Evolutionary conservation across 1,140 invertebrate genomes (phyloP), one percentile per base, ranked within the genome.

Genomic region (Streblospio benedicti): DNA sequence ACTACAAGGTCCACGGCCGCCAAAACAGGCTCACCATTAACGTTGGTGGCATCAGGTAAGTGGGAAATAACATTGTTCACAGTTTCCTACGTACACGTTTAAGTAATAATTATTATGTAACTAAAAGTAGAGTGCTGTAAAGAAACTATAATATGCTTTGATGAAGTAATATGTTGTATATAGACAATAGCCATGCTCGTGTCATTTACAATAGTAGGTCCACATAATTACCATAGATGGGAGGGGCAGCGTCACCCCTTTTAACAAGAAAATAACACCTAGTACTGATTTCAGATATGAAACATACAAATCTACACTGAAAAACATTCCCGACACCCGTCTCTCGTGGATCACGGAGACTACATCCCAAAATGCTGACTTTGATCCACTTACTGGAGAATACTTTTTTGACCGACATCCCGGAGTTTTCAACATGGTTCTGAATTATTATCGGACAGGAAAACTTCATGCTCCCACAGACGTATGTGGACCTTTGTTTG

Each of bases 291-390:
- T n/a, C n/a, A n/a, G 93, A 49, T 93, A 93, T 77, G 93, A 97
- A 81, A 95, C 92, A 53, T 94, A 94, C 78, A 91, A 91, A 76
- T 67, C 70, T 18, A 77, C 76, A 1, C 54, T 77, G 9, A 72
- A 72, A 49, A 70, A 70, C 59, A 76, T 78, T 63, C 74, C 75
- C 5, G 74, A 75, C 47, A 78, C 76, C 1, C 58, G 76, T 18
- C 66, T 78, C 0, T 71, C 74, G 2, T 74, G 74, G 69, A 56
- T 75, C 0, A 71, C 71, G 4, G 75, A 76, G 41, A 69, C 67
- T 18, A 65, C 65, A 23, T 65, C 66, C 44, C 62, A 69, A 25
- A 75, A 69, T 51, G 65, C 72, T 0, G 74, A 77, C 45, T 77
- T 67, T 60, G 76, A 78, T 51, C 66, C 68, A 0, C 54, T 63